phyloP scores from a whole-genome alignment of 2,888 invertebrate species.

The Trichogramma evanescens region DNA sequence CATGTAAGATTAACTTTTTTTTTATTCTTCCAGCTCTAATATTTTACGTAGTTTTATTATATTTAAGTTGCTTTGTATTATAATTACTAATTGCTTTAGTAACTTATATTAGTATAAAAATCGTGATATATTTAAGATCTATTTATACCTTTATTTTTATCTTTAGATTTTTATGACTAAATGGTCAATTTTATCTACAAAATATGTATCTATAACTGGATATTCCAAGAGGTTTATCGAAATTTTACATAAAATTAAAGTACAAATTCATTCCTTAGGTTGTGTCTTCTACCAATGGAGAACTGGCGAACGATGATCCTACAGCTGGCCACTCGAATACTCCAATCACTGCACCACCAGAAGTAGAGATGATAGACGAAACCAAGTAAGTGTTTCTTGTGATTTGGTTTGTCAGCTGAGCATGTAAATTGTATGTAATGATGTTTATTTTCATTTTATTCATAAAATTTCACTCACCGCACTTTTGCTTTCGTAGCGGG shows the following conservation, averaged over 20 bases:
- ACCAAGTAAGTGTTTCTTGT: conserved; percentile 79
- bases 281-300: conserved; percentile 95
- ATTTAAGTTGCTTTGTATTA: too few relatives aligned
- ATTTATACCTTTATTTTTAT: background rate
- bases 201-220: background rate
- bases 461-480: background rate
- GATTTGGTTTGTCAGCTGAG: conserved; percentile 36
- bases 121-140: background rate
- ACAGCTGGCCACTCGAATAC: conserved; percentile 96
- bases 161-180: background rate
- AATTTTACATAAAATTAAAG: conserved; percentile 10
- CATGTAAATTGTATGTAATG: background rate
- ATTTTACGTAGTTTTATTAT: too few relatives aligned
- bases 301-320: conserved; percentile 89
- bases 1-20: too few relatives aligned
- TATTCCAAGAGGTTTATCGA: background rate
- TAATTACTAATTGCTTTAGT: too few relatives aligned
- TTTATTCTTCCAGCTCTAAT: too few relatives aligned
- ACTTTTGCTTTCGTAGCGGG: background rate
- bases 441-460: background rate
- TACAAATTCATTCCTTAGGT: conserved; percentile 55
- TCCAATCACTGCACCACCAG: conserved; percentile 87
- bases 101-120: too few relatives aligned
- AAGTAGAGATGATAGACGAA: conserved; percentile 93
- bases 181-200: background rate